Evolutionary conservation across 2,797 vertebrate genomes (phyloP).

Genomic region (Melanotaenia boesemani): DNA sequence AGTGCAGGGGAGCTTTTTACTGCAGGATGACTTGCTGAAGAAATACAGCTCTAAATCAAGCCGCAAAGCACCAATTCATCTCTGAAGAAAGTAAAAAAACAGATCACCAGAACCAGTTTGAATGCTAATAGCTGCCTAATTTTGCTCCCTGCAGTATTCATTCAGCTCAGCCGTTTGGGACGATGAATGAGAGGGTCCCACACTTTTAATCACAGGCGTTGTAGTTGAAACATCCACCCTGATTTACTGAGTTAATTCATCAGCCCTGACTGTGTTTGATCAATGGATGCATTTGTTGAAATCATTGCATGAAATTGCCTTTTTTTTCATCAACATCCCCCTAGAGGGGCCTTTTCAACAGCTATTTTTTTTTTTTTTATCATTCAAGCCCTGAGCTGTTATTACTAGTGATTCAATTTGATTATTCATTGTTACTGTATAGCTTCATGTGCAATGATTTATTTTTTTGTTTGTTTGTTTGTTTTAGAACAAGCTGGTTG

Average conservation of each 20-base stretch:
- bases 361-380: conserved; percentile 28
- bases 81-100: conserved; percentile 29
- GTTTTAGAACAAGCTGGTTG: conserved; percentile 23
- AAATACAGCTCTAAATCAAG: conserved; percentile 64
- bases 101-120: conserved; percentile 44
- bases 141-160: conserved; percentile 39
- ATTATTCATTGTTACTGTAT: conserved; percentile 46
- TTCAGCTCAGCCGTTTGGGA: conserved; percentile 33
- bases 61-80: conserved; percentile 45
- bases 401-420: conserved; percentile 33
- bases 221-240: conserved; percentile 66
- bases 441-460: conserved; percentile 26
- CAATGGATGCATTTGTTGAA: conserved; percentile 69
- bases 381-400: conserved; percentile 36
- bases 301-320: conserved; percentile 69
- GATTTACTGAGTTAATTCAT: conserved; percentile 62
- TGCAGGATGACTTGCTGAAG: conserved; percentile 33
- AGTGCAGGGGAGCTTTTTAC: conserved; percentile 26
- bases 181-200: conserved; percentile 62
- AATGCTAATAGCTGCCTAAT: conserved; percentile 65
- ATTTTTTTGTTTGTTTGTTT: conserved; percentile 22
- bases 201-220: conserved; percentile 61
- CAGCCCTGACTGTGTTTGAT: conserved; percentile 61
- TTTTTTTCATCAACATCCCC: conserved; percentile 42
- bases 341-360: conserved; percentile 36